phyloP scores from a whole-genome alignment of 2,888 invertebrate species.

The Neoscelio sp. region DNA sequence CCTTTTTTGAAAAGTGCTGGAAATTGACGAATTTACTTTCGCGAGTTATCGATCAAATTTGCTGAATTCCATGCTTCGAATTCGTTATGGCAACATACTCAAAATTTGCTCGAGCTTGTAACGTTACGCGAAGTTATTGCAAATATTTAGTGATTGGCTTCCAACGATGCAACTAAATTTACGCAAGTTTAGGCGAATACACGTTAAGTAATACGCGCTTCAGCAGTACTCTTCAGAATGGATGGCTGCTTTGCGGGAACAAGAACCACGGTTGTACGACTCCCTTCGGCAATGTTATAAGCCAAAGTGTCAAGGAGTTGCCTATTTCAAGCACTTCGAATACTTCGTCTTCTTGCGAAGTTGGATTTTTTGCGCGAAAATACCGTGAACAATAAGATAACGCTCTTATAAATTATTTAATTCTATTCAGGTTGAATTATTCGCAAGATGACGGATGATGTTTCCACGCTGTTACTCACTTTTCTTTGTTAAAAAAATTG shows the following conservation, averaged over 20 bases:
- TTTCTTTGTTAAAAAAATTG: neutral
- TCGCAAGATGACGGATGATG: too few relatives aligned
- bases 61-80: neutral
- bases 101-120: neutral
- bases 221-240: too few relatives aligned
- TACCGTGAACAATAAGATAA: too few relatives aligned
- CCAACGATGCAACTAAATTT: neutral
- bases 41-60: neutral
- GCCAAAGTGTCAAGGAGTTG: neutral
- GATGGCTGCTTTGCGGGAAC: too few relatives aligned
- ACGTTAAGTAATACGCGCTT: too few relatives aligned
- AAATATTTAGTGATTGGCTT: slow-evolving; percentile 22
- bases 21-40: neutral
- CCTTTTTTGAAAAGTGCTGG: too few relatives aligned
- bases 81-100: neutral
- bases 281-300: too few relatives aligned
- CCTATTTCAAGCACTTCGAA: neutral
- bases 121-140: slow-evolving; percentile 9
- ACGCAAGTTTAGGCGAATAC: neutral
- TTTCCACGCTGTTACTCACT: too few relatives aligned
- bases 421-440: neutral
- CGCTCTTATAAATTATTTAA: neutral
- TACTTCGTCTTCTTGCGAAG: neutral
- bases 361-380: slow-evolving; percentile 10
- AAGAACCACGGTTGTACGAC: too few relatives aligned